A percentile compares a stretch with the other conserved stretches of the same genome.
phyloP scores from a whole-genome alignment of 2,888 invertebrate genomes.

The Icerya purchasi region DNA sequence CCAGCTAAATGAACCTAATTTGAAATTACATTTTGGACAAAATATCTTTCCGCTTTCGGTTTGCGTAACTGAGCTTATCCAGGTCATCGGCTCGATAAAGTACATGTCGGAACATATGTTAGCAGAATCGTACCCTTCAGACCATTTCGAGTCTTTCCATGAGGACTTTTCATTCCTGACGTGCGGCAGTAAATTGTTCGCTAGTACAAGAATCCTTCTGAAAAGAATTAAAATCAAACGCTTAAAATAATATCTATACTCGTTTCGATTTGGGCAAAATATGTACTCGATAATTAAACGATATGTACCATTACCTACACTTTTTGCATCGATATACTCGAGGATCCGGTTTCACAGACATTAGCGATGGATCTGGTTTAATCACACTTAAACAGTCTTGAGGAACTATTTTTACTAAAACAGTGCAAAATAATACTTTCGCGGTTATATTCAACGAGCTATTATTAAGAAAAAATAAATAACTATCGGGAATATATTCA shows the following conservation, averaged over 20 bases:
- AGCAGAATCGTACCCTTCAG: slow-evolving; percentile 8
- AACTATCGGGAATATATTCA: no score
- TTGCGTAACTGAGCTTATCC: slow-evolving; percentile 58
- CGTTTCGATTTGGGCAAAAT: no score
- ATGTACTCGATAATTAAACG: no score
- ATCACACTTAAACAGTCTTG: slow-evolving; percentile 53
- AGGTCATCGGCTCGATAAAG: slow-evolving; percentile 72
- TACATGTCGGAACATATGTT: slow-evolving; percentile 45
- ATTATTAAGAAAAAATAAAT: no score
- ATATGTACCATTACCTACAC: slow-evolving; percentile 32
- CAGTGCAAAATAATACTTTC: background rate
- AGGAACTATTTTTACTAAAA: slow-evolving; percentile 55
- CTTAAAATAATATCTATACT: no score
- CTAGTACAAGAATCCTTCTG: slow-evolving; percentile 54
- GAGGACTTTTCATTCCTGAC: slow-evolving; percentile 31
- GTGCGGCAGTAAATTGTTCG: slow-evolving; percentile 57
- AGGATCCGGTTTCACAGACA: slow-evolving; percentile 54
- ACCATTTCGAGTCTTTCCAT: slow-evolving; percentile 27
- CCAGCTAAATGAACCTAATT: slow-evolving; percentile 82
- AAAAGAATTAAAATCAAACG: slow-evolving; percentile 10
- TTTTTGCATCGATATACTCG: slow-evolving; percentile 63
- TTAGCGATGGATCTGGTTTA: slow-evolving; percentile 55
- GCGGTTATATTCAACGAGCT: background rate
- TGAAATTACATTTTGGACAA: slow-evolving; percentile 64
- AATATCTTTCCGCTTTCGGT: slow-evolving; percentile 58